phyloP scores from a whole-genome alignment of 2,113 vertebrate species.

The Anolis sagrei region DNA sequence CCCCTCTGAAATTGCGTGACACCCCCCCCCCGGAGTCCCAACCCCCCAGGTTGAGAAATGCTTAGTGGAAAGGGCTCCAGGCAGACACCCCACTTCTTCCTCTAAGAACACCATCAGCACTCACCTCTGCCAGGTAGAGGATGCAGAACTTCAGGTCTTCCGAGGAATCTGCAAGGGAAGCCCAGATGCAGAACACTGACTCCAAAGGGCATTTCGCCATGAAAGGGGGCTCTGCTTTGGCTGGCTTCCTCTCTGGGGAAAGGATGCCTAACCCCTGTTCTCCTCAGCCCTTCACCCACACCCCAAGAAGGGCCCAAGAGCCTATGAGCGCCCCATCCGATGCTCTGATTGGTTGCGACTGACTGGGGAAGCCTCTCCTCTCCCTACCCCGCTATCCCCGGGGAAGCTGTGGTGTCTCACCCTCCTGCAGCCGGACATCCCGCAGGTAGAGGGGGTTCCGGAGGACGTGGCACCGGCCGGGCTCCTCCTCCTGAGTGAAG shows the following conservation, averaged over 20 bases:
- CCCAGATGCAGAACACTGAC: constrained; percentile 36
- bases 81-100: too few relatives aligned
- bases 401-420: constrained; percentile 63
- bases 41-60: too few relatives aligned
- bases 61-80: too few relatives aligned
- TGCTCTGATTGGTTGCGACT: background rate
- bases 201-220: too few relatives aligned
- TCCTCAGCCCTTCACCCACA: too few relatives aligned
- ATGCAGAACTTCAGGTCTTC: constrained; percentile 87
- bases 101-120: constrained; percentile 38
- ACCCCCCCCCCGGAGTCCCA: too few relatives aligned
- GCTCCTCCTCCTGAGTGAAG: constrained; percentile 92
- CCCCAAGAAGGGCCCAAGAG: too few relatives aligned
- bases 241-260: background rate
- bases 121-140: constrained; percentile 86
- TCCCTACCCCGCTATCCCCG: too few relatives aligned
- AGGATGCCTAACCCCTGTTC: too few relatives aligned
- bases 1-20: too few relatives aligned
- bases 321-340: background rate
- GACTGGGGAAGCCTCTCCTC: too few relatives aligned
- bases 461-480: constrained; percentile 89
- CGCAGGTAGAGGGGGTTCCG: constrained; percentile 93
- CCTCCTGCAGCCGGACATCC: constrained; percentile 90
- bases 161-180: constrained; percentile 70
- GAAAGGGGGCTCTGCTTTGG: too few relatives aligned